Base-by-base conservation (phyloP, 2,888 invertebrate species). In the Antheraea yamamai region DNA sequence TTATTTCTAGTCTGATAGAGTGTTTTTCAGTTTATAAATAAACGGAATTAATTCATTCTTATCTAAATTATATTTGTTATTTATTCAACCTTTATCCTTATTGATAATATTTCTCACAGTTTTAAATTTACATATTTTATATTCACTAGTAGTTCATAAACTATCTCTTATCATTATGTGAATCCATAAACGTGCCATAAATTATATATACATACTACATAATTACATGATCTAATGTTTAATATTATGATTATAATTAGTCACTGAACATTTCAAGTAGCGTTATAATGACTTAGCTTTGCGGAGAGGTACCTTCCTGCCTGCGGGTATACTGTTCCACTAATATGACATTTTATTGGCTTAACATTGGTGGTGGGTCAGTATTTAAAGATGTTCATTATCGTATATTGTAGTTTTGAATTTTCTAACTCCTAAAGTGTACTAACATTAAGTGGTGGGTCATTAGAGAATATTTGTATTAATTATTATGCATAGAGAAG, bases 221-320 rank as follows among this genome's bases (percentile, higher is more conserved):
- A 23, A 39, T 72, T 70, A 70, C 55, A 70, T 70, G 73, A 61
- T 73, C 70, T 58, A 66, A 52, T 75, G 77, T 81, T 74, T 84
- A 80, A 77, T 79, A 4, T 39, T 39, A 35, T 35, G n/a, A 71
- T 78, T 78, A 79, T 76, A 74, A 72, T 74, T 75, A 55, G 64
- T 72, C 71, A 58, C 72, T 66, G 76, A 84, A 84, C 73, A 83
- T 83, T 85, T 85, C 83, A 87, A 89, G 87, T 91, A 90, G 91
- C 85, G 85, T 86, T 88, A 90, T 89, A 89, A 92, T 92, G 94
- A 94, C 92, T 94, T 93, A 91, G 95, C 95, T 95, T 95, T 94
- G 92, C 93, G 94, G 93, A 93, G 89, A 90, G 93, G 94, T 92
- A 94, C 95, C 95, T 95, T 95, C 95, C 95, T 95, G 95, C 95